Evolutionary conservation across 1,140 invertebrate species (phyloP).

Genomic region (Halesus radiatus): DNA sequence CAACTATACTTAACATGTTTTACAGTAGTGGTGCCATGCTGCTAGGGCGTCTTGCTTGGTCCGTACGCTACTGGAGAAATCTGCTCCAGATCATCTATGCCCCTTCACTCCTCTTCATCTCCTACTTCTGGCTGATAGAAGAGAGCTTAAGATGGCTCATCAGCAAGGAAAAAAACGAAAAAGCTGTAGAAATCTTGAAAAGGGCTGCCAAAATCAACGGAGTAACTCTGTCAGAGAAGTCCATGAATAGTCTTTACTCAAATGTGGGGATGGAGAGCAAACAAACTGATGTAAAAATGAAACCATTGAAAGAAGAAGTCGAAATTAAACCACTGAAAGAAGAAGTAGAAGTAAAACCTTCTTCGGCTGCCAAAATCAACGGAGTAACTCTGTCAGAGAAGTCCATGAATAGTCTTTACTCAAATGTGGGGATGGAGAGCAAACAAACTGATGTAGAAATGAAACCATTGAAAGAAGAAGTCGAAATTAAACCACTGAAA

Average conservation of each 20-base stretch:
- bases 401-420: slow-evolving; percentile 67
- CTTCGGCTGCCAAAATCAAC: slow-evolving; percentile 76
- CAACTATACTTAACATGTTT: slow-evolving; percentile 78
- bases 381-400: slow-evolving; percentile 72
- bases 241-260: slow-evolving; percentile 67
- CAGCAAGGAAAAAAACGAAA: slow-evolving; percentile 76
- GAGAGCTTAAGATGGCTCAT: slow-evolving; percentile 85
- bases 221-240: slow-evolving; percentile 70
- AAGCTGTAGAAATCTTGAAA: slow-evolving; percentile 73
- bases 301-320: slow-evolving; percentile 56
- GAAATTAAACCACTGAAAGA: no score
- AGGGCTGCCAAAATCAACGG: slow-evolving; percentile 80
- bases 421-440: slow-evolving; percentile 61
- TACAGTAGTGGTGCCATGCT: slow-evolving; percentile 81
- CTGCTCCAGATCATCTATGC: slow-evolving; percentile 79
- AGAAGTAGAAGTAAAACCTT: slow-evolving; percentile 49
- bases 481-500: slow-evolving; percentile 37
- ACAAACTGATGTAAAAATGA: slow-evolving; percentile 50
- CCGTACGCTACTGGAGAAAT: slow-evolving; percentile 78
- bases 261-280: slow-evolving; percentile 60
- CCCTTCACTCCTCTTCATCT: slow-evolving; percentile 76
- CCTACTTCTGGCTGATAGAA: slow-evolving; percentile 75
- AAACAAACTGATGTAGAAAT: slow-evolving; percentile 50
- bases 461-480: slow-evolving; percentile 47
- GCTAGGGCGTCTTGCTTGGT: slow-evolving; percentile 79